Evolutionary conservation across 2,888 invertebrate genomes (phyloP), one percentile per base, ranked within the genome.

Genomic region (Oscheius sp.): DNA sequence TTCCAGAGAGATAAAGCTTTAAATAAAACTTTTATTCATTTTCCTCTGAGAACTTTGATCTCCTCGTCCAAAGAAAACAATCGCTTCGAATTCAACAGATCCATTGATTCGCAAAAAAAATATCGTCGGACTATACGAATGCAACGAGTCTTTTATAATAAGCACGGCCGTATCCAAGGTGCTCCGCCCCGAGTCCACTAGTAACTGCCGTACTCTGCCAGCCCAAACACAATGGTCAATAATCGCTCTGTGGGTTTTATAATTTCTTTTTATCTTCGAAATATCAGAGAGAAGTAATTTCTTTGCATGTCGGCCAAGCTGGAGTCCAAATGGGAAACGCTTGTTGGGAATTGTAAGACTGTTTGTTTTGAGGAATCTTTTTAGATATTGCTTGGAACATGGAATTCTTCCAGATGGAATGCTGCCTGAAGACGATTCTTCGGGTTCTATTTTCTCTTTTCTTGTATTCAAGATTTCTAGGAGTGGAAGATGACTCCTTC

Each of bases 401-500:
- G 89, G 77, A 20, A 89, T 90, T 75, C 88, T 88, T 81, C 90
- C 89, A 8, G 89, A 89, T 79, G 87, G 87, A 17, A 76, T 74
- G 66, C 81, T 84, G 75, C 79, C 79, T 27, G 76, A 76, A 37
- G 76, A 78, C 5, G 71, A 72, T 23, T 69, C 65, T 33, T 45
- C 72, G n/a, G 75, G 77, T 77, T 29, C 25, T 1, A 20, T 23
- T 20, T 3, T 23, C 17, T 2, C 42, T 39, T 23, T n/a, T 27
- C n/a, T 10, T 15, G n/a, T 20, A 52, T 31, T 55, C 8, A 17
- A 33, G 1, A 3, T 27, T 45, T 57, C 39, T 27, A 68, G 68
- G 68, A 6, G 39, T 61, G 17, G 88, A 93, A 65, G 95, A 96
- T 89, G 92, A 83, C 90, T 93, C 93, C 71, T 96, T 94, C 91